phyloP scores from a whole-genome alignment of 2,113 vertebrate species.

The Numenius arquata region DNA sequence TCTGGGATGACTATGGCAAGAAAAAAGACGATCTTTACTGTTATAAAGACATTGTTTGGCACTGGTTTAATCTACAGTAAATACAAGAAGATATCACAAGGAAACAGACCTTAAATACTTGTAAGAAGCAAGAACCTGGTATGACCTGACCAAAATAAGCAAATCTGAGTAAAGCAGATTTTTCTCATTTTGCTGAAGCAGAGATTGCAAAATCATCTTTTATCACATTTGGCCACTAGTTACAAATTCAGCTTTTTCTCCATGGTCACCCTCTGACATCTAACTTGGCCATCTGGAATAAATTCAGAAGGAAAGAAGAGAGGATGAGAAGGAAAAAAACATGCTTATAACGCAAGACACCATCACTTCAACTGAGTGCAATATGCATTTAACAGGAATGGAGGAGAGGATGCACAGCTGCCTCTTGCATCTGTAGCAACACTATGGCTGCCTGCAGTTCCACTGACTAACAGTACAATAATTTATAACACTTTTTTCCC shows the following conservation, averaged over 20 bases:
- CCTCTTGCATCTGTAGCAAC: background rate
- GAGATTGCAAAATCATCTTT: background rate
- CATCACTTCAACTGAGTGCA: background rate
- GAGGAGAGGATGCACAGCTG: conserved; percentile 32
- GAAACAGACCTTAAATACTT: background rate
- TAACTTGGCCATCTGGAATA: conserved; percentile 29
- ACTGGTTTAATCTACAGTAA: background rate
- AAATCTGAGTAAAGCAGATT: background rate
- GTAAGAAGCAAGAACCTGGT: background rate
- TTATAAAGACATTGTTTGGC: background rate
- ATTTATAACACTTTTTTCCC: background rate
- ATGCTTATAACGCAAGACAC: conserved; percentile 1
- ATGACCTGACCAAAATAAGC: background rate
- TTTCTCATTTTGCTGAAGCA: conserved; percentile 16
- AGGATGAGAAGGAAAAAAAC: background rate
- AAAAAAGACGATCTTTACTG: background rate
- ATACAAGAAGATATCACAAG: background rate
- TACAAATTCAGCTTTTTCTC: conserved; percentile 31
- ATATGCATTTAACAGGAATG: background rate
- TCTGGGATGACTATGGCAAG: background rate
- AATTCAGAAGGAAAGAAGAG: conserved; percentile 12
- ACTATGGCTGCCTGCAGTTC: background rate
- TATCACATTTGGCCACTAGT: background rate
- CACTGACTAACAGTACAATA: background rate
- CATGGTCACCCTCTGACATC: background rate